Evolutionary conservation across 2,888 invertebrate genomes (phyloP).

Genomic region (Agapostemon virescens): DNA sequence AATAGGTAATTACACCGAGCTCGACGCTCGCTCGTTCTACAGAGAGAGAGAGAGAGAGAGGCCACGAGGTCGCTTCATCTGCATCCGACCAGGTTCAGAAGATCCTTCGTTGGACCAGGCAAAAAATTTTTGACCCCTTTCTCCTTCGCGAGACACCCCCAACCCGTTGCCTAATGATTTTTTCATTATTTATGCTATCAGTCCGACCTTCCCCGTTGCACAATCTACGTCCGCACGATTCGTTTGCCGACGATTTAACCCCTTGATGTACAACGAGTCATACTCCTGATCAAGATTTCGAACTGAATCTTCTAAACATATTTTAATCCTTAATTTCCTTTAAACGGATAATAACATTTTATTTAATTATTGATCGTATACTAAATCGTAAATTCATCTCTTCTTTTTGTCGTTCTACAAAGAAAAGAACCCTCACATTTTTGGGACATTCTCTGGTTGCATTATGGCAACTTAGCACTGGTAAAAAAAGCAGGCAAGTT

Average conservation of each 20-base stretch:
- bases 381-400: too few species aligned
- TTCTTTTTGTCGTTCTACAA: too few species aligned
- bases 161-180: slow-evolving; percentile 24
- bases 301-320: too few species aligned
- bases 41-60: slow-evolving; percentile 41
- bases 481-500: too few species aligned
- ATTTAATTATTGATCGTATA: too few species aligned
- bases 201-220: not conserved
- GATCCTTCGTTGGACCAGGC: slow-evolving; percentile 36
- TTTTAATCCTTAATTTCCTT: too few species aligned
- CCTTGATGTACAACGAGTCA: too few species aligned
- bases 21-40: slow-evolving; percentile 27
- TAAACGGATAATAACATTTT: too few species aligned
- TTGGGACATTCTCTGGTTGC: too few species aligned
- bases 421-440: too few species aligned
- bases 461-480: too few species aligned
- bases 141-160: slow-evolving; percentile 2
- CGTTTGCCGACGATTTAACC: slow-evolving; percentile 1
- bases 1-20: slow-evolving; percentile 73
- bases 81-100: slow-evolving; percentile 43
- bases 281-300: too few species aligned
- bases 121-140: slow-evolving; percentile 25
- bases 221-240: slow-evolving; percentile 19
- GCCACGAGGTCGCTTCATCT: slow-evolving; percentile 48
- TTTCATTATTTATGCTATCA: slow-evolving; percentile 43